Evolutionary conservation across 2,888 invertebrate species (phyloP), one percentile per base, ranked within the genome.

Genomic region (Pasiphila rectangulata): DNA sequence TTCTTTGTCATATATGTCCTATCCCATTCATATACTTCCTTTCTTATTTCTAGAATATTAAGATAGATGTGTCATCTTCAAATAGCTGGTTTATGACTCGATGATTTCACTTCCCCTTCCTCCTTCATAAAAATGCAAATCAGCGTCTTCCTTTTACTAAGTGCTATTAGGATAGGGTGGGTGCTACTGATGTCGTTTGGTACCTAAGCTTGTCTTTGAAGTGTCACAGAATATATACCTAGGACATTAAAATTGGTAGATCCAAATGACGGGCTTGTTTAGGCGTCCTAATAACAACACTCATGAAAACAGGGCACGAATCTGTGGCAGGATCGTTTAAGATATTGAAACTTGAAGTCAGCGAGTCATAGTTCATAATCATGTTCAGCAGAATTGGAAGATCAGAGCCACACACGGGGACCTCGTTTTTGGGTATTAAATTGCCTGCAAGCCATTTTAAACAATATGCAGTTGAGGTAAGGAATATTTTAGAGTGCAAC

Each of bases 91-190:
- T 46, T 46, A 52, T 51, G 39, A 40, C 41, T 49, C 46, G 54
- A 74, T 79, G 79, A 79, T 75, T 79, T 76, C 67, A 67, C 59
- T 69, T 62, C 79, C 80, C 77, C 83, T 83, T 81, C 83, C 75
- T 74, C 63, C 72, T 82, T 84, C 75, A 83, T 83, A 82, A 85
- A 85, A 86, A 82, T 79, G 77, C 81, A 84, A 86, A 86, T 84
- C 82, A 83, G 80, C 76, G 67, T 69, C 84, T 83, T 87, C 86
- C 85, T 83, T 77, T 80, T 66, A 64, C 72, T 78, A 83, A 82
- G 83, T 79, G 79, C 67, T 67, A 68, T 73, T 77, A 75, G 73
- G 66, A 62, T 70, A 71, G 79, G 82, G 83, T 84, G 85, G 83
- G 85, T 80, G 83, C 79, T 59, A 63, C 56, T 64, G 35, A 30